Base-by-base conservation (phyloP, 2,888 invertebrate species). In the Hypomecis punctinalis region DNA sequence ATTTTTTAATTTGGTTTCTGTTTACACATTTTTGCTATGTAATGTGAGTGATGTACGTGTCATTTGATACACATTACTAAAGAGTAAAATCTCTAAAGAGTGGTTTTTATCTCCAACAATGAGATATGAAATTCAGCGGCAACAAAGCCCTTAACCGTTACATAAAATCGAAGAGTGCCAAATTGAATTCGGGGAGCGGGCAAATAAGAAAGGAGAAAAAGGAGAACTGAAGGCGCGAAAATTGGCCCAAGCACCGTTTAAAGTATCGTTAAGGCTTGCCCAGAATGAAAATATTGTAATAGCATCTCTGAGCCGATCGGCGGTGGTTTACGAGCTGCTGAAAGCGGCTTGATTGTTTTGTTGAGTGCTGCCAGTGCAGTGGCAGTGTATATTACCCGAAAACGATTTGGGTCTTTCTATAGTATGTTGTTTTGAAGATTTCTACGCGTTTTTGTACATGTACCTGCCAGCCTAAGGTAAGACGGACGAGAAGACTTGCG, bases 181-280 rank as follows among this genome's bases (percentile, higher is more conserved):
- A 93, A 93, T 93, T 93, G 91, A 92, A 90, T 93, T 88, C 86
- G 85, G 82, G 86, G 85, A 88, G 87, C 84, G 83, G 77, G 80
- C 86, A 90, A 92, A 92, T 91, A 90, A 89, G 88, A 89, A 51
- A 33, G 54, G 40, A 54, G 58, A 51, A 63, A 60, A 47, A 63
- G 84, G 40, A 7, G 8, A 40, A 40, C 40, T 79, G 84, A 78
- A 85, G 86, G 90, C 80, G 90, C 85, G 90, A 90, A 92, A 92
- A 91, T 91, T 91, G 90, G 81, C 74, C 73, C 78, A 76, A 78
- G 78, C 78, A 82, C 85, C 88, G 87, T 89, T 92, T 92, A 92
- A 92, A 92, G 85, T 86, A 85, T 92, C 91, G 90, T 91, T 90
- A 91, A 86, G 82, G 82, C 83, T 82, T 85, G 89, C 88, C 81